Conservation (phyloP, 1,140 invertebrate genomes). For the Rhagoletis zephyria region DNA sequence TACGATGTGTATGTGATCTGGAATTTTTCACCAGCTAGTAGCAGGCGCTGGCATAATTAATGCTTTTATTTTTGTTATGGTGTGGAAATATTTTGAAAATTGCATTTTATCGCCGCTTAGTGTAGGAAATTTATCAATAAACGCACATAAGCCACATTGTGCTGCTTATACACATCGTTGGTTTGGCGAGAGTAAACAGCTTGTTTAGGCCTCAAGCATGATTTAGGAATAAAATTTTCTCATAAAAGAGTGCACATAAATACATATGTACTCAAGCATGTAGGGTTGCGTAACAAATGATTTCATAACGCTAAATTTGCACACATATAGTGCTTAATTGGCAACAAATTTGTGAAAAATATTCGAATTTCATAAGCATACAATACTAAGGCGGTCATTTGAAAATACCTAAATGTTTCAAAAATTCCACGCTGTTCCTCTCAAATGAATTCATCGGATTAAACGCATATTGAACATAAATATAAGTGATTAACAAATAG, state of each 20-base stretch:
- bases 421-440: background rate
- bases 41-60: slow-evolving; percentile 14
- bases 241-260: too few relatives aligned
- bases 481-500: too few relatives aligned
- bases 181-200: background rate
- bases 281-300: too few relatives aligned
- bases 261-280: too few relatives aligned
- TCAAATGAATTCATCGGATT: too few relatives aligned
- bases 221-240: too few relatives aligned
- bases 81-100: background rate
- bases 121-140: background rate
- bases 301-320: too few relatives aligned
- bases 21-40: background rate
- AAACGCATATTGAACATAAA: too few relatives aligned
- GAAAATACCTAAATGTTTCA: background rate
- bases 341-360: too few relatives aligned
- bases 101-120: background rate
- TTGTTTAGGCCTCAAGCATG: background rate
- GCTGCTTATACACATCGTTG: background rate
- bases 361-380: too few relatives aligned
- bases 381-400: too few relatives aligned
- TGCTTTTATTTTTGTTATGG: slow-evolving; percentile 19
- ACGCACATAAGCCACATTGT: background rate
- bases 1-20: background rate
- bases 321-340: too few relatives aligned